phyloP scores from a whole-genome alignment of 2,888 invertebrate genomes.

The Bombylius major region DNA sequence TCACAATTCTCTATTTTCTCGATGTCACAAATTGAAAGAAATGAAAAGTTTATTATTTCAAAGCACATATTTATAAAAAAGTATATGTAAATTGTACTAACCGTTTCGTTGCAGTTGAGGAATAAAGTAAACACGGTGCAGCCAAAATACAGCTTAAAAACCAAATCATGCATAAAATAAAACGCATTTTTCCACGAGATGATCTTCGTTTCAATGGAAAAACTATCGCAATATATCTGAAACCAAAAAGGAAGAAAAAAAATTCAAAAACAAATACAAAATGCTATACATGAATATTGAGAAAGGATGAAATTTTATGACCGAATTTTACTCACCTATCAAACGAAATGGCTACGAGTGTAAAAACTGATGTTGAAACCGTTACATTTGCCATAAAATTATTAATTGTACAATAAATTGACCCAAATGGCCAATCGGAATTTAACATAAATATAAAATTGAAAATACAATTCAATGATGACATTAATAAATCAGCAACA shows the following conservation, averaged over 20 bases:
- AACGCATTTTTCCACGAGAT: constrained; percentile 65
- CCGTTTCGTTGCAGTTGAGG: constrained; percentile 64
- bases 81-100: constrained; percentile 27
- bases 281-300: too few relatives aligned
- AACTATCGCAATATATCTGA: constrained; percentile 83
- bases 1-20: too few relatives aligned
- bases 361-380: constrained; percentile 87
- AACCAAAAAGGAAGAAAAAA: constrained; percentile 16
- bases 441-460: constrained; percentile 81
- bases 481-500: constrained; percentile 76
- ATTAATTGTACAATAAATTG: constrained; percentile 76
- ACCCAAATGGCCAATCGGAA: constrained; percentile 81
- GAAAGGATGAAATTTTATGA: too few relatives aligned
- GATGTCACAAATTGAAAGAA: too few relatives aligned
- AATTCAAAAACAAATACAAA: constrained; percentile 5
- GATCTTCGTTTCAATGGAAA: constrained; percentile 76
- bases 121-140: constrained; percentile 68
- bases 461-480: constrained; percentile 77
- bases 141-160: constrained; percentile 63
- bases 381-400: constrained; percentile 86
- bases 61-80: too few relatives aligned
- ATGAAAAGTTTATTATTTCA: too few relatives aligned
- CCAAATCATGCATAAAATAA: constrained; percentile 72
- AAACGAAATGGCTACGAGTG: constrained; percentile 82
- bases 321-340: constrained; percentile 53